Percentiles rank a stretch among this genome's conserved stretches.
These are phyloP conservation scores for Phyllostomus discolor DNA, from an alignment of 2,113 vertebrate species.

Conservation along the genomic window DNA sequence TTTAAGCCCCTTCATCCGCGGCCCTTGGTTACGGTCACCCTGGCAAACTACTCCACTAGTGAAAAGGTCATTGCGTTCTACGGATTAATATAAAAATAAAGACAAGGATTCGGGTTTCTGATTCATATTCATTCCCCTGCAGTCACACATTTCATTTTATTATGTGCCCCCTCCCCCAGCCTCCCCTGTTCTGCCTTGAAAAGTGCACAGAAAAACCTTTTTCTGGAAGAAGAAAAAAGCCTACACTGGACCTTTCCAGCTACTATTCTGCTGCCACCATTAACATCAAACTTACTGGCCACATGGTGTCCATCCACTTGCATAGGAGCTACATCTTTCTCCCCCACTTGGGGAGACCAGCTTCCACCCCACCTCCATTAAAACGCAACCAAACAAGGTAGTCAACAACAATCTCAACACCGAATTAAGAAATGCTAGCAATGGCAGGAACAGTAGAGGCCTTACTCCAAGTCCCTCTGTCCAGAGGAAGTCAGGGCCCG, in stretches of 20 bases:
- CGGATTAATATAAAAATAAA: neutral
- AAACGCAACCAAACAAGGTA: neutral
- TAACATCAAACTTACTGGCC: neutral
- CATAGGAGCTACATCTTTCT: neutral
- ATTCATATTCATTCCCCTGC: neutral
- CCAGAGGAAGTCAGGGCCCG: neutral
- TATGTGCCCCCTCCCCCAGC: too few species aligned
- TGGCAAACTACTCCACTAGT: too few species aligned
- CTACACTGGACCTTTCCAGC: neutral
- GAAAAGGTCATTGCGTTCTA: too few species aligned
- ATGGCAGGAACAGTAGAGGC: neutral
- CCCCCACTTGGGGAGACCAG: neutral
- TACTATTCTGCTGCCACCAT: neutral
- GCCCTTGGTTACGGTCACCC: too few species aligned
- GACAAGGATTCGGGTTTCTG: neutral
- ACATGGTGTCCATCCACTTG: too few species aligned
- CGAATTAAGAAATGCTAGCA: neutral
- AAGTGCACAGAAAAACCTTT: neutral
- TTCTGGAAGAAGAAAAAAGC: neutral
- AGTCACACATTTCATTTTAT: neutral
- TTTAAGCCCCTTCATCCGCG: too few species aligned
- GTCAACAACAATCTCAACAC: neutral
- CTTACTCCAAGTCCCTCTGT: neutral
- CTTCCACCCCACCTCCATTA: neutral
- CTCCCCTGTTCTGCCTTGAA: neutral